phyloP scores from a whole-genome alignment of 2,113 vertebrate genomes.

The Vulpes vulpes region DNA sequence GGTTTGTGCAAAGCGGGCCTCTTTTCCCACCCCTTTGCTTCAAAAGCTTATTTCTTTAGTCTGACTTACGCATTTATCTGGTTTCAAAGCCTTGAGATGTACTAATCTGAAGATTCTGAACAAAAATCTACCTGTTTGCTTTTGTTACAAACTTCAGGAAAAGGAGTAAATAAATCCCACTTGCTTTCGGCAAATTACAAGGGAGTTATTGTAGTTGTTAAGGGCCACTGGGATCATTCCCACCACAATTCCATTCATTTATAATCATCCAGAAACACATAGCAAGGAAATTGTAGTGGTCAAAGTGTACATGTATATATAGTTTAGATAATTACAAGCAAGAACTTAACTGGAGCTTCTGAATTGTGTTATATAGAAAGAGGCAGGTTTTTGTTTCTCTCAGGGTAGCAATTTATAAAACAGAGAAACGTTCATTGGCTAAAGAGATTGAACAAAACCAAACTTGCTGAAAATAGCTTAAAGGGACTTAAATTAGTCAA shows the following conservation, averaged over 20 bases:
- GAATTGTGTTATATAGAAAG: not conserved
- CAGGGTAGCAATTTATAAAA: not conserved
- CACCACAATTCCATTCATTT: not conserved
- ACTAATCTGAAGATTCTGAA: conserved; percentile 60
- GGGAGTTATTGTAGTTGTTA: not conserved
- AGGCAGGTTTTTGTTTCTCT: not conserved
- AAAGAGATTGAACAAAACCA: conserved; percentile 63
- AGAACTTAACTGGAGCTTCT: conserved; percentile 24
- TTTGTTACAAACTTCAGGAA: conserved; percentile 31
- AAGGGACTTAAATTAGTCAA: not conserved
- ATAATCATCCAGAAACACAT: conserved; percentile 61
- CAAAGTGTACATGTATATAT: not conserved
- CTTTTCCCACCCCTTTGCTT: not conserved
- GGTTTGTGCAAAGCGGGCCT: not conserved
- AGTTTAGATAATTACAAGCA: not conserved
- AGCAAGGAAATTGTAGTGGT: not conserved
- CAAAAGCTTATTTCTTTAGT: not conserved
- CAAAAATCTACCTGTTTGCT: conserved; percentile 63
- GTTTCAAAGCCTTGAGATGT: conserved; percentile 61
- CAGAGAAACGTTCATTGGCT: not conserved
- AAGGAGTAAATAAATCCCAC: conserved; percentile 61
- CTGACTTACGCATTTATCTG: conserved; percentile 59
- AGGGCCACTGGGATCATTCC: not conserved
- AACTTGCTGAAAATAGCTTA: conserved; percentile 52
- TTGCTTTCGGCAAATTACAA: conserved; percentile 38